Percentiles rank a stretch among this genome's conserved stretches.
Conservation (phyloP, 2,113 vertebrate genomes). For the Erinaceus europaeus region DNA sequence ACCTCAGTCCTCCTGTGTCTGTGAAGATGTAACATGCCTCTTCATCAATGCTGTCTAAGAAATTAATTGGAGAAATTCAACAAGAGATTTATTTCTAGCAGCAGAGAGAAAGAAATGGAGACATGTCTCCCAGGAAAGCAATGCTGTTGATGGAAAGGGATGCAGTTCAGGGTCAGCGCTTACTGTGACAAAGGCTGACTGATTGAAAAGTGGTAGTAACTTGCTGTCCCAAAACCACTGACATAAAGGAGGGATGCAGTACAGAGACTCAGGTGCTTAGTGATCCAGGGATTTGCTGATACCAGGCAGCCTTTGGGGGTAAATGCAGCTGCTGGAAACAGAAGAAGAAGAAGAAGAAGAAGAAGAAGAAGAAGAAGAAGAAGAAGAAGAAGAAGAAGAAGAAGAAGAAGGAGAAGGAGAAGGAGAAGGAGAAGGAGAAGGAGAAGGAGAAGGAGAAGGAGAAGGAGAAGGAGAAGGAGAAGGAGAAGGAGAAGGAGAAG, state of each 20-base stretch:
- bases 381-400: no score
- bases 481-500: no score
- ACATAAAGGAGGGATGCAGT: rapidly evolving
- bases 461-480: no score
- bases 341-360: no score
- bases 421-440: no score
- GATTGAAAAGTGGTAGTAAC: background rate
- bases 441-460: no score
- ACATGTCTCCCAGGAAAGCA: background rate
- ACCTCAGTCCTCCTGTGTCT: background rate
- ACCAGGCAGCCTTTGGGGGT: background rate
- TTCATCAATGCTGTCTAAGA: background rate
- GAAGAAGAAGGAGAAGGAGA: no score
- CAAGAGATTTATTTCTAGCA: constrained; percentile 24
- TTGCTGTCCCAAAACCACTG: background rate
- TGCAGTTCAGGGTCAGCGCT: background rate
- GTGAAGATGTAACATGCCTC: background rate
- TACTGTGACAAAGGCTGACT: background rate
- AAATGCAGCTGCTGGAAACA: background rate
- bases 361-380: no score
- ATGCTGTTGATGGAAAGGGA: background rate
- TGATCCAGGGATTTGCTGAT: background rate
- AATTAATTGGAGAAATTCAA: constrained; percentile 51
- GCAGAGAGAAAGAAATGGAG: background rate
- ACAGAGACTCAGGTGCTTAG: background rate